Conservation (phyloP, 2,797 vertebrate species). For the Morus bassanus region DNA sequence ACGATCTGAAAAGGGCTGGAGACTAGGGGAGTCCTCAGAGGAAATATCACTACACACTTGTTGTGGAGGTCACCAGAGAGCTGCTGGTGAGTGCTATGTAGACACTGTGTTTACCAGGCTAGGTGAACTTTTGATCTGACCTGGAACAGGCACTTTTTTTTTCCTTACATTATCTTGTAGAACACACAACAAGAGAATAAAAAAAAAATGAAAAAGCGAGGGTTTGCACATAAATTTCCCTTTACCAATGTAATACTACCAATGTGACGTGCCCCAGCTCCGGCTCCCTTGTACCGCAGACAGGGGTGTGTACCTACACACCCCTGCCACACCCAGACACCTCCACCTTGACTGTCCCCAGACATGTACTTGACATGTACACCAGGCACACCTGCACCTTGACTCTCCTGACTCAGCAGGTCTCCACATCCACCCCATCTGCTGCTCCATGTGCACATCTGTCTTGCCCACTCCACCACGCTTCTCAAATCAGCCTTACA, state of each 20-base stretch:
- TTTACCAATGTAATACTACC: rapidly evolving
- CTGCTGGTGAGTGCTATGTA: background rate
- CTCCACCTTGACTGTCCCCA: too few relatives aligned
- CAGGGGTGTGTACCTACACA: too few relatives aligned
- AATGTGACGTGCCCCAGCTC: background rate
- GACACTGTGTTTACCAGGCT: background rate
- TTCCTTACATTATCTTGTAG: background rate
- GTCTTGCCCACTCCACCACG: background rate
- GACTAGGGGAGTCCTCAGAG: background rate
- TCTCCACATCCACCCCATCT: background rate
- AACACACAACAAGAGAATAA: background rate
- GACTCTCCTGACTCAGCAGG: background rate
- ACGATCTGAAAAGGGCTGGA: background rate
- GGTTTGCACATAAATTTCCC: background rate
- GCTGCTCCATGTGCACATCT: background rate
- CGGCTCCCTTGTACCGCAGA: background rate
- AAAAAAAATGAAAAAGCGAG: background rate
- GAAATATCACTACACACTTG: background rate
- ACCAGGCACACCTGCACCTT: background rate
- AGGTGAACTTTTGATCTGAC: background rate
- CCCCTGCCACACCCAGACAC: too few relatives aligned
- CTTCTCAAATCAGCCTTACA: background rate
- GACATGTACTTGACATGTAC: too few relatives aligned
- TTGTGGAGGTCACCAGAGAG: background rate
- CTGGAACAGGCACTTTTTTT: background rate